These are phyloP conservation scores for Picathartes gymnocephalus DNA, from an alignment of 2,113 vertebrate genomes.

Conservation along the genomic window DNA sequence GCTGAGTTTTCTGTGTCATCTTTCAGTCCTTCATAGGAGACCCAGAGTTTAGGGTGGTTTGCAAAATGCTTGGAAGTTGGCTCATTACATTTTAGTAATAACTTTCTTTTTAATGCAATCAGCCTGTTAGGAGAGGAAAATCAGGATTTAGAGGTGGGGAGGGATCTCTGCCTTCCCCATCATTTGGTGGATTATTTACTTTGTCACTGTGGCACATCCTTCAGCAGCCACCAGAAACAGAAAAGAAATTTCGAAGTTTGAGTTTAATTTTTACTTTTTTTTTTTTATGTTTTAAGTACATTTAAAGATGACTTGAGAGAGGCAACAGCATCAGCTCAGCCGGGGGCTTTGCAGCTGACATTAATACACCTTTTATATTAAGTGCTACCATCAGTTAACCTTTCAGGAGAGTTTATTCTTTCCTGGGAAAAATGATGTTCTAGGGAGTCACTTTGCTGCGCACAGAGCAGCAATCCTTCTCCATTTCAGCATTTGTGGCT, in stretches of 20 bases:
- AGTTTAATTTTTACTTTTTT: neutral
- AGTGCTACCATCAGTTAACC: neutral
- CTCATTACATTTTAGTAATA: rapidly evolving
- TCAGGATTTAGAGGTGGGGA: neutral
- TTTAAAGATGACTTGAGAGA: neutral
- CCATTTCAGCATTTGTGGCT: neutral
- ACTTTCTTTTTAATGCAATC: neutral
- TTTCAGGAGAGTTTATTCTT: neutral
- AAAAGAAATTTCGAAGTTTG: neutral
- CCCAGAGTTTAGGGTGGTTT: neutral
- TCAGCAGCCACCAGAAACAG: neutral
- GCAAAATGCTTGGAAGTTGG: neutral
- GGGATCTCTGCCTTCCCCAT: neutral
- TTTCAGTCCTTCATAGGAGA: neutral
- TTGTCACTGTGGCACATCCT: neutral
- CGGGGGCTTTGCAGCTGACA: neutral
- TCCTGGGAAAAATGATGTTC: neutral
- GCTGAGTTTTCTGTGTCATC: neutral
- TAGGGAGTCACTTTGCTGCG: neutral
- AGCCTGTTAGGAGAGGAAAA: neutral
- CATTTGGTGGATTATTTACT: neutral
- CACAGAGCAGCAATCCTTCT: neutral
- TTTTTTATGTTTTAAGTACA: neutral
- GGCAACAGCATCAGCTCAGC: neutral
- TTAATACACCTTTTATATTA: neutral